Evolutionary conservation across 2,797 vertebrate species (phyloP).

Genomic region (Neopelma chrysocephalum): DNA sequence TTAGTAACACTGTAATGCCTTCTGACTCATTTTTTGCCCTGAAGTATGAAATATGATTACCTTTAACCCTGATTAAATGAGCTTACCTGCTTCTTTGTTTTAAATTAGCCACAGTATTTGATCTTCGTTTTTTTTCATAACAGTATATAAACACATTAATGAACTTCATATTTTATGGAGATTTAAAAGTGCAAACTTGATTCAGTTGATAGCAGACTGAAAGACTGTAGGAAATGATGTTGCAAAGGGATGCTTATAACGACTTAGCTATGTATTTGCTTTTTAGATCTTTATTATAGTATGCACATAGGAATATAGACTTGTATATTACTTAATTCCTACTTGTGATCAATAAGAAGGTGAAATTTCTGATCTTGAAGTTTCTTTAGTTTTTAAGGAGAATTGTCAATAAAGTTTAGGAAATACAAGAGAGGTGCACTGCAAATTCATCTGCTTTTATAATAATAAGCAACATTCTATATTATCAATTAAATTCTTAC

Average conservation of each 20-base stretch:
- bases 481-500: background rate
- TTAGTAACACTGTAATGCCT: conserved; percentile 1
- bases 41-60: conserved; percentile 5
- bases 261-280: background rate
- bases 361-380: background rate
- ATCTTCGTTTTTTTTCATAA: background rate
- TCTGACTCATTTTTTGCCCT: conserved; percentile 27
- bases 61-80: conserved; percentile 8
- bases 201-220: background rate
- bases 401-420: background rate
- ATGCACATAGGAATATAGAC: background rate
- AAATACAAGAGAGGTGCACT: background rate
- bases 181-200: background rate
- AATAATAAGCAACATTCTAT: background rate
- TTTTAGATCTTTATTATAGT: background rate
- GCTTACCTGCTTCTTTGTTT: background rate
- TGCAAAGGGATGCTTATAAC: background rate
- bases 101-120: background rate
- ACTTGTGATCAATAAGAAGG: background rate
- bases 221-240: background rate
- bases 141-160: background rate
- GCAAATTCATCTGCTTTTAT: background rate
- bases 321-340: background rate
- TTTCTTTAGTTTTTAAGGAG: background rate
- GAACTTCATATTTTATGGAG: background rate